These are phyloP conservation scores for Macropis europaea DNA, from an alignment of 2,888 invertebrate genomes.

Conservation along the genomic window DNA sequence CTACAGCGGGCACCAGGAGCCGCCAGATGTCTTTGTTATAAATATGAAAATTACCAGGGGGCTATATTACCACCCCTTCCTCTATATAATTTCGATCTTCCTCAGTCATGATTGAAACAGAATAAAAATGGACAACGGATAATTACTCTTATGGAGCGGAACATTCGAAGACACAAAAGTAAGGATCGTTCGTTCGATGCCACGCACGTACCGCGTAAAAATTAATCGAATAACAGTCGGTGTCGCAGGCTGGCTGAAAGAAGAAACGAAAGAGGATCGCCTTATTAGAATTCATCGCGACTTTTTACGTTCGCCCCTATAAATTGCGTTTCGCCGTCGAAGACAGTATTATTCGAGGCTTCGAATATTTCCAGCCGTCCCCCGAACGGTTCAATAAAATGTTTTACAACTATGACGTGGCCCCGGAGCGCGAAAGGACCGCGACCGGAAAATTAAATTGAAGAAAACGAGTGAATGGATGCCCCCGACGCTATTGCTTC, in stretches of 20 bases:
- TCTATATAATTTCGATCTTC: no score
- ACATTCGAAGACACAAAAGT: no score
- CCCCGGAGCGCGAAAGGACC: not conserved
- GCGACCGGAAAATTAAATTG: slow-evolving; percentile 45
- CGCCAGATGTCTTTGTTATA: no score
- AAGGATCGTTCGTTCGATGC: no score
- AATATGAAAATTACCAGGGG: no score
- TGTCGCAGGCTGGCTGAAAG: not conserved
- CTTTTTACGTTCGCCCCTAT: slow-evolving; percentile 25
- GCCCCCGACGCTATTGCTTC: not conserved
- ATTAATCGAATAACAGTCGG: slow-evolving; percentile 4
- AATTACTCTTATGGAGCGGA: no score
- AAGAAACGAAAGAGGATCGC: not conserved
- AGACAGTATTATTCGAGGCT: slow-evolving; percentile 34
- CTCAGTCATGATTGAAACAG: no score
- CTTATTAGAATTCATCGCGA: slow-evolving; percentile 41
- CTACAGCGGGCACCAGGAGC: no score
- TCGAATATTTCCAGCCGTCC: slow-evolving; percentile 25
- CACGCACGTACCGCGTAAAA: not conserved
- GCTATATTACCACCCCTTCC: no score
- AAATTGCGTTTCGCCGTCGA: slow-evolving; percentile 18
- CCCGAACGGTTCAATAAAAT: slow-evolving; percentile 44
- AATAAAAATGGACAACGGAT: no score
- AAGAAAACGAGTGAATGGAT: slow-evolving; percentile 21
- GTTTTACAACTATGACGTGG: slow-evolving; percentile 51